Conservation (phyloP, 2,113 vertebrate genomes). For the Ellobius talpinus region DNA sequence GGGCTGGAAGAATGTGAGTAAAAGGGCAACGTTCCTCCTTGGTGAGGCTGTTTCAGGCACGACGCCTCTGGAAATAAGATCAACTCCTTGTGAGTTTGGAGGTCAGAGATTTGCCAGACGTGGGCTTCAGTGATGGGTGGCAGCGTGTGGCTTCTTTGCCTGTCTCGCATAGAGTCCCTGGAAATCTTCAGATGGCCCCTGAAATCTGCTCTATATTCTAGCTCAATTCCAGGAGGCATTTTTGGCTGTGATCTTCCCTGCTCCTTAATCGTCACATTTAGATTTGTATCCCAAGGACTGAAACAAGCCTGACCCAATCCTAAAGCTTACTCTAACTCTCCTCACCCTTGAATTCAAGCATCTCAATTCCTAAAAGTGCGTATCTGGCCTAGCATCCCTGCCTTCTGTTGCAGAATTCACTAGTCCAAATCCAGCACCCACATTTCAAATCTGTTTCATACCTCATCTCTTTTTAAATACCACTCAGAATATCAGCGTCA, state of each 20-base stretch:
- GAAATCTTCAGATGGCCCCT: slow-evolving; percentile 24
- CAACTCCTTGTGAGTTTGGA: slow-evolving; percentile 58
- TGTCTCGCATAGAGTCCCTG: background rate
- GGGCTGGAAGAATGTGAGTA: slow-evolving; percentile 58
- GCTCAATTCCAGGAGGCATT: background rate
- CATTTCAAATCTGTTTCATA: slow-evolving; percentile 40
- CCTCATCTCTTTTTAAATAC: slow-evolving; percentile 35
- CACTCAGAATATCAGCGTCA: background rate
- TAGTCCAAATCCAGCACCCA: slow-evolving; percentile 39
- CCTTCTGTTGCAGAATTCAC: background rate
- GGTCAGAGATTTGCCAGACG: slow-evolving; percentile 30
- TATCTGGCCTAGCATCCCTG: background rate
- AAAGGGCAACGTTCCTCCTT: slow-evolving; percentile 52
- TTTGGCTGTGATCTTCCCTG: slow-evolving; percentile 41
- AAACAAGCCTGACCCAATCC: slow-evolving; percentile 38
- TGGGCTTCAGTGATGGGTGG: slow-evolving; percentile 42
- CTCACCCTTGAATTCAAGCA: slow-evolving; percentile 24
- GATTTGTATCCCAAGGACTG: background rate
- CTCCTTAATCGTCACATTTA: slow-evolving; percentile 14
- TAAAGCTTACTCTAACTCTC: background rate
- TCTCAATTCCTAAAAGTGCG: background rate
- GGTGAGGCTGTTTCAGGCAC: slow-evolving; percentile 19
- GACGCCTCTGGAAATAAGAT: slow-evolving; percentile 44
- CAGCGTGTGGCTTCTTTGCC: background rate
- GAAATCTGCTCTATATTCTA: background rate